Evolutionary conservation across 1,140 invertebrate species (phyloP), one percentile per base, ranked within the genome.

Genomic region (Brachionus rotundiformis): DNA sequence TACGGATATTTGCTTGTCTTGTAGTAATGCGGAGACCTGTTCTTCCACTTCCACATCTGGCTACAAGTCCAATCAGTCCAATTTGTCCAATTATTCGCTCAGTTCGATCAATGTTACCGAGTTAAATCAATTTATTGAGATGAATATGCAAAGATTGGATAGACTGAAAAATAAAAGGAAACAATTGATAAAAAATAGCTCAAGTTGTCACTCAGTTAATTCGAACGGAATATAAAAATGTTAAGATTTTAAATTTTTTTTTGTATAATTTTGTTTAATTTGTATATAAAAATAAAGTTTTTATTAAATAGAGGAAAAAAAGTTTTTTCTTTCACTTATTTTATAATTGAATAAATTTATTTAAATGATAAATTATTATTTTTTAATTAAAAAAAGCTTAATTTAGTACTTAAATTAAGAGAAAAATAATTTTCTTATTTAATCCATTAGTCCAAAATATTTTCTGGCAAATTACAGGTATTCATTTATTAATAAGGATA

Each of bases 111-210:
- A 44, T 73, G 44, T 41, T 25, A n/a, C 16, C 19, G 68, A 73
- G 25, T 25, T 73, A 5, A 73, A 73, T 73, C 29, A 73, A 31
- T 73, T 73, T 29, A 73, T 73, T 73, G 68, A 73, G 41, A 73
- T 73, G 19, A 73, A 73, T 73, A 73, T 25, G 25, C 36, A 73
- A 73, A 27, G 68, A 5, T 29, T 73, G 19, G 36, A 73, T 73
- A 39, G 68, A 16, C 27, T 73, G 16, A 73, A 73, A 73, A 44
- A 19, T 25, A 73, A 27, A 11, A 39, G 68, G 10, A 23, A 44
- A 44, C 68, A 73, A 44, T 41, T 73, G 16, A 5, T 68, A 36
- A 68, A 36, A 36, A 68, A 36, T 39, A 68, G 63, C 36, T 68
- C 63, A 33, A 68, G 63, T 16, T 68, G 63, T 36, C 33, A 68